Evolutionary conservation across 2,113 vertebrate species (phyloP), one percentile per base, ranked within the genome.

Genomic region (Clarias macrocephalus): DNA sequence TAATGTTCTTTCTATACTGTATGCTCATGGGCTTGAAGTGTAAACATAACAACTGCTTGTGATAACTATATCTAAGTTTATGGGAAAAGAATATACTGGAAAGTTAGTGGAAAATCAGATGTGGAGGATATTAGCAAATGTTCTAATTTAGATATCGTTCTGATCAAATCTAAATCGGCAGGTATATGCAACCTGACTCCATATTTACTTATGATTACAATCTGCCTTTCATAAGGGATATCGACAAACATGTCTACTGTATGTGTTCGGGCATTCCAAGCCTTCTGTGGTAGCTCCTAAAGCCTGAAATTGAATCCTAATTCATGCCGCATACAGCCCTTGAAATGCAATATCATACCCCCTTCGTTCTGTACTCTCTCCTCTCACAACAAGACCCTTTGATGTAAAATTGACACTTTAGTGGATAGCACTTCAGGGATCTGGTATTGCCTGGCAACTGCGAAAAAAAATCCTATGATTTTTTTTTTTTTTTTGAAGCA

Each of bases 381-480:
- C 85, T 91, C 91, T 91, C 88, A 90, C 91, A 91, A 91, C 92
- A 93, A 92, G 92, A 90, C 89, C 88, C 91, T 94, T 93, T 95
- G 92, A 94, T 93, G 93, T 94, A 90, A 94, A 94, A 94, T 95
- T 94, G 93, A 94, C 93, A 93, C 93, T 95, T 95, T 92, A 93
- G 91, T 92, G 92, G 93, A 93, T 92, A 92, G 90, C 93, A 86
- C 93, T 95, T 94, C 87, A 88, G 92, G 93, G 92, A 91, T 92
- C 92, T 90, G 90, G 88, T 90, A 95, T 95, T 95, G 93, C 94
- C 92, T 93, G 93, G 94, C 93, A 95, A 95, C 93, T 87, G 88
- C 83, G 91, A 90, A 92, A 92, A 86, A 65, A 76, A 30, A 90
- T 94, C 65, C 89, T 90, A 70, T 77, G 91, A 93, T 94, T 92